These are phyloP conservation scores for Acyrthosiphon pisum DNA, from an alignment of 1,140 invertebrate species.

Conservation along the genomic window DNA sequence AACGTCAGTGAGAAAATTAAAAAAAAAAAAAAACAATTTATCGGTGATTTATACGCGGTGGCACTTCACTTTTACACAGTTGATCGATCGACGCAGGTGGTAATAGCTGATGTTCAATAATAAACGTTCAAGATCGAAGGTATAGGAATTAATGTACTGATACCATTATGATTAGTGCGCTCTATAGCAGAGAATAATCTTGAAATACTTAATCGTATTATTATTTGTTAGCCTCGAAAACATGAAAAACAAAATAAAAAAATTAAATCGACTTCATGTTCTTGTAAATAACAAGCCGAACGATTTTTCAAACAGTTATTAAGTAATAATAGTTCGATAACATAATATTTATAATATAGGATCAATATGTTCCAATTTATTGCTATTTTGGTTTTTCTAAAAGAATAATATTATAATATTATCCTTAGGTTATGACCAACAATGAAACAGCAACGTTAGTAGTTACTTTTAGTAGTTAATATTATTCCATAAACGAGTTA, in stretches of 20 bases:
- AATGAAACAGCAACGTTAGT: neutral
- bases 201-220: neutral
- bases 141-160: neutral
- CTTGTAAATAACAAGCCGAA: neutral
- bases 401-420: neutral
- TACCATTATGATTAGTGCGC: neutral
- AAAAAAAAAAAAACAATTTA: neutral
- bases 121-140: neutral
- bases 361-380: neutral
- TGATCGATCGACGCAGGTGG: neutral
- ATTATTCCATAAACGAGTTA: neutral
- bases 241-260: neutral
- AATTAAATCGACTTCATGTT: neutral
- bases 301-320: neutral
- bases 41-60: neutral
- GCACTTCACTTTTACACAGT: neutral
- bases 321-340: neutral
- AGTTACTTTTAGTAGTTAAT: too few species aligned
- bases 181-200: neutral
- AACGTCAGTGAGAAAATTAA: neutral
- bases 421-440: neutral
- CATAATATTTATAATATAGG: too few species aligned
- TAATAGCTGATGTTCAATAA: neutral
- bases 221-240: neutral
- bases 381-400: neutral